Conservation (phyloP, 2,888 invertebrate species). For the Mythimna ferrago region DNA sequence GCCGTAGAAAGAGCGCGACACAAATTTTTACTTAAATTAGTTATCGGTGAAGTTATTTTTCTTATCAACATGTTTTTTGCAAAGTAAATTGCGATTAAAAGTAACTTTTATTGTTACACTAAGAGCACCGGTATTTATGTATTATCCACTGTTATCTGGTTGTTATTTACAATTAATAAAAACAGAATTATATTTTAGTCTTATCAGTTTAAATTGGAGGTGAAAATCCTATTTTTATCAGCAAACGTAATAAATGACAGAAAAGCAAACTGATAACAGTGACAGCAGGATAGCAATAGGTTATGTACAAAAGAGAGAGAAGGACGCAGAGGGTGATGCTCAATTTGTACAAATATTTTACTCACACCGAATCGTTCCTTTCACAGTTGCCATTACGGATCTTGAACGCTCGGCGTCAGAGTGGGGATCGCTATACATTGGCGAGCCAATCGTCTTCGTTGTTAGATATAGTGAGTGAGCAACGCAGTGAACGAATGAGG, state of each 20-base stretch:
- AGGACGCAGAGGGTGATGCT: background rate
- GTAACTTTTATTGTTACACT: background rate
- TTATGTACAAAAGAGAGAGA: background rate
- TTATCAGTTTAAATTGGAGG: constrained; percentile 34
- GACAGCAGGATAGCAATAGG: constrained; percentile 33
- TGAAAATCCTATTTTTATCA: constrained; percentile 14
- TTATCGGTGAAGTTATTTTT: constrained; percentile 53
- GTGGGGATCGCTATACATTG: too few species aligned
- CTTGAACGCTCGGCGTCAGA: too few species aligned
- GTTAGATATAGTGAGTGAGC: too few species aligned
- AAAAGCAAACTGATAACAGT: constrained; percentile 14
- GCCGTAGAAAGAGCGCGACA: constrained; percentile 65
- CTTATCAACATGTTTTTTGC: constrained; percentile 61
- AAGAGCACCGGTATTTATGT: background rate
- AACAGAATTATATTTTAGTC: background rate
- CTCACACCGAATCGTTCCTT: background rate
- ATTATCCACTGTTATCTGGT: constrained; percentile 17
- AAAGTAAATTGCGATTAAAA: background rate
- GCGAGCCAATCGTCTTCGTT: too few species aligned
- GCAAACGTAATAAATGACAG: background rate
- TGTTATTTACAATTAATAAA: constrained; percentile 21
- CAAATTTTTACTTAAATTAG: constrained; percentile 56
- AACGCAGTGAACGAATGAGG: too few species aligned
- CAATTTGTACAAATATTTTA: background rate
- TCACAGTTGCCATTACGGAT: too few species aligned